phyloP scores from a whole-genome alignment of 2,797 vertebrate genomes.

The Typhlichthys eigenmanni region DNA sequence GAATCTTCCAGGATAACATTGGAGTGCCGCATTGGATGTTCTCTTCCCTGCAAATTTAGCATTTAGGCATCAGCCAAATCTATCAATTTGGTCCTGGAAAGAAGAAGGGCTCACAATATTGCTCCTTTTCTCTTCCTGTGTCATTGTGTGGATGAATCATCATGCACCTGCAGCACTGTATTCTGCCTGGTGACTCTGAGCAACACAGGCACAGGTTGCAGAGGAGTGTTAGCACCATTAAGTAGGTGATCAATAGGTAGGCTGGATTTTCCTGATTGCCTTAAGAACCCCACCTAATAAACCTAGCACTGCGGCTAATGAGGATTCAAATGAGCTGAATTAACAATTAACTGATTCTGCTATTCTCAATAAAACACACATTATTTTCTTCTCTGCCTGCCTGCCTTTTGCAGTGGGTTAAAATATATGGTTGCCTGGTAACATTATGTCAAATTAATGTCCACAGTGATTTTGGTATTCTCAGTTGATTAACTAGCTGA shows the following conservation, averaged over 20 bases:
- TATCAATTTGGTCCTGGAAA: slow-evolving; percentile 56
- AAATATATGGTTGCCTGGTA: slow-evolving; percentile 43
- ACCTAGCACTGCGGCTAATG: slow-evolving; percentile 34
- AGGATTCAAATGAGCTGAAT: no score
- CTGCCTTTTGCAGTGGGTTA: slow-evolving; percentile 31
- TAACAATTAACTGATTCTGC: slow-evolving; percentile 15
- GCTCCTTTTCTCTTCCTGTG: slow-evolving; percentile 3
- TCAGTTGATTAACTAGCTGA: slow-evolving; percentile 33
- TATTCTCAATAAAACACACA: slow-evolving; percentile 49
- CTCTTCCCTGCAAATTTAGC: slow-evolving; percentile 51
- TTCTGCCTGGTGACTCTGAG: no score
- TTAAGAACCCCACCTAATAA: slow-evolving; percentile 74
- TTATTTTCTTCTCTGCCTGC: slow-evolving; percentile 7
- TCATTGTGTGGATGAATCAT: no score
- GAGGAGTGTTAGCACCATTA: slow-evolving; percentile 68
- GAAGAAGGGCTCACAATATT: slow-evolving; percentile 38
- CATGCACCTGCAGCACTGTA: no score
- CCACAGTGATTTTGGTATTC: background rate
- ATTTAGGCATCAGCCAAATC: slow-evolving; percentile 50
- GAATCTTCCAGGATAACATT: no score
- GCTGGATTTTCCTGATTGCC: slow-evolving; percentile 73
- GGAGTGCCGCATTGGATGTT: background rate
- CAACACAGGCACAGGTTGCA: slow-evolving; percentile 49
- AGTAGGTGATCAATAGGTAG: slow-evolving; percentile 71
- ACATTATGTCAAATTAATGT: slow-evolving; percentile 51